phyloP scores from a whole-genome alignment of 2,113 vertebrate genomes.

The Oreotrochilus melanogaster region DNA sequence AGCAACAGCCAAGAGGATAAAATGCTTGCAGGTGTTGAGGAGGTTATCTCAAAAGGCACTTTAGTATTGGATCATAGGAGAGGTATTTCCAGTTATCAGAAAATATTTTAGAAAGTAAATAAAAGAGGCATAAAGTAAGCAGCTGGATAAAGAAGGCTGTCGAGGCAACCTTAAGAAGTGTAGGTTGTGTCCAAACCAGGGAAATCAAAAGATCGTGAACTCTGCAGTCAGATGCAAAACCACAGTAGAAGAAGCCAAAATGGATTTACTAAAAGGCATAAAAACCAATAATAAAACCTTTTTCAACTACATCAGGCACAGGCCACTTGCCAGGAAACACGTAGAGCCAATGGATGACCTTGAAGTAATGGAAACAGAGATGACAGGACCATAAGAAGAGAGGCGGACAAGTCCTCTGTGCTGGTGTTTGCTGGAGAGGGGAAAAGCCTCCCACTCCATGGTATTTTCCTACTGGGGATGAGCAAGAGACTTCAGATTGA shows the following conservation, averaged over 20 bases:
- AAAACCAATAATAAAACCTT: not conserved
- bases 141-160: not conserved
- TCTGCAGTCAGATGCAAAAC: not conserved
- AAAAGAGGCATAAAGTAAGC: not conserved
- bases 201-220: not conserved
- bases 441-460: not conserved
- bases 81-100: not conserved
- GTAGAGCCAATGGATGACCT: not conserved
- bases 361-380: not conserved
- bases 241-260: not conserved
- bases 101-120: not conserved
- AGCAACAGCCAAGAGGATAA: not conserved
- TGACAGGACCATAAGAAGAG: fast-evolving
- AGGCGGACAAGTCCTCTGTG: not conserved
- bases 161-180: not conserved
- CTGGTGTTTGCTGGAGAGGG: not conserved
- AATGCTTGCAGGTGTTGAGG: not conserved
- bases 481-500: not conserved
- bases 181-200: not conserved
- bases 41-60: not conserved
- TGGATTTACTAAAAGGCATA: not conserved
- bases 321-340: not conserved
- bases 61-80: not conserved
- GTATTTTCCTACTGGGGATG: not conserved
- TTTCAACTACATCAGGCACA: not conserved